Evolutionary conservation across 2,888 invertebrate species (phyloP), one percentile per base, ranked within the genome.

Genomic region (Morinoia aosen): DNA sequence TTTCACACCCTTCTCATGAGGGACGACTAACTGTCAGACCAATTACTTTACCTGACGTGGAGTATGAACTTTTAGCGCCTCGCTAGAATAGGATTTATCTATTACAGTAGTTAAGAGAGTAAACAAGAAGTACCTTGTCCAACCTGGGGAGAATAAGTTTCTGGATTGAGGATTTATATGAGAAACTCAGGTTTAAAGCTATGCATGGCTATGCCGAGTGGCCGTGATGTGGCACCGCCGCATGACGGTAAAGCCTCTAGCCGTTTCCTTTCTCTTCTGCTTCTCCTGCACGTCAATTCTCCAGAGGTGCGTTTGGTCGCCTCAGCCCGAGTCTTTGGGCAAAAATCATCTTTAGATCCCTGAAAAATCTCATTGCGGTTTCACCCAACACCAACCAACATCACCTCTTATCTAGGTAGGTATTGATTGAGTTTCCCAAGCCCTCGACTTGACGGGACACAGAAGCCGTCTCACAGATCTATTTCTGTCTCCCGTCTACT

Each of bases 211-310:
- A 16, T 25, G 76, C 76, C 33, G 76, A 33, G 33, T 33, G 76
- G 8, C 25, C 76, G 19, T 33, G 76, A 76, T 76, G 76, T 76
- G 76, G 76, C 76, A 76, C 19, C 76, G 25, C 33, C 25, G 76
- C 33, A 33, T 76, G 25, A 76, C 76, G 76, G 76, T 76, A 76
- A 76, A 76, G 76, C 76, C 76, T 76, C 25, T 76, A 10, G 16
- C 76, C 76, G 76, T 76, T 76, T 76, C 76, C 76, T 76, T 76
- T 76, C 76, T 76, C 76, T 76, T 76, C 76, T 76, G 76, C 76
- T 76, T 76, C 76, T 76, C 76, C 33, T 76, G 76, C 25, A 25
- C 76, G 25, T 76, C 25, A 76, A 76, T 76, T 76, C 76, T 76
- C 76, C 76, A 25, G 76, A 76, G 76, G 76, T 76, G 76, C 76